A percentile compares a stretch with the other conserved stretches of the same genome.
phyloP scores from a whole-genome alignment of 30 jellyfish, hydroid and myxozoan genomes.

The Catostylus mosaicus region DNA sequence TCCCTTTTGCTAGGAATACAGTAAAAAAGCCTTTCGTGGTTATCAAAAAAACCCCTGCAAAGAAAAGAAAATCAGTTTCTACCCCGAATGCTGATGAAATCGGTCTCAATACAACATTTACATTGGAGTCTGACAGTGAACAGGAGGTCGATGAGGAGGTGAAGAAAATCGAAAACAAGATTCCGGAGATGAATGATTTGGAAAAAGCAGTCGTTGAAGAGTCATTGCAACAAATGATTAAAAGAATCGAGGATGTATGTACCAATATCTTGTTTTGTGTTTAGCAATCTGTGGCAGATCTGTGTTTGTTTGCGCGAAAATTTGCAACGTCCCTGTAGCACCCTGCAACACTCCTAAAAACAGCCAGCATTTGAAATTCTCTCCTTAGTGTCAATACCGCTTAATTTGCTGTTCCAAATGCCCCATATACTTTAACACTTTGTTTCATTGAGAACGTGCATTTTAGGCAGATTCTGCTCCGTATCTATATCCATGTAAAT shows the following conservation, averaged over 20 bases:
- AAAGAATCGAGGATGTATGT: slow-evolving; percentile 35
- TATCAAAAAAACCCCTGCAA: slow-evolving; percentile 44
- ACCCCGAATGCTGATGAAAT: slow-evolving; percentile 12
- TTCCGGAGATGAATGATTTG: slow-evolving; percentile 57
- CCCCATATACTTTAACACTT: too few species aligned
- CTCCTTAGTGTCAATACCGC: too few species aligned
- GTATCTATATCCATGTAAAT: too few species aligned
- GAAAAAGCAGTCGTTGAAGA: slow-evolving; percentile 57
- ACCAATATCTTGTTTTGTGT: too few species aligned
- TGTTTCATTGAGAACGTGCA: too few species aligned
- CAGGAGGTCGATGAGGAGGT: slow-evolving; percentile 25
- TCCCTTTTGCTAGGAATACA: slow-evolving; percentile 55
- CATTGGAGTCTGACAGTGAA: slow-evolving; percentile 40
- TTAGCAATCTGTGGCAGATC: too few species aligned
- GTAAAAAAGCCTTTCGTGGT: slow-evolving; percentile 63
- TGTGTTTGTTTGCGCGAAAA: too few species aligned
- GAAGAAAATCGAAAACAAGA: not conserved
- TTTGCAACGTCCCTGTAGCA: too few species aligned
- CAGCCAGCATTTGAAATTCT: too few species aligned
- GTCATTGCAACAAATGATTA: slow-evolving; percentile 41
- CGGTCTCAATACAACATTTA: slow-evolving; percentile 44
- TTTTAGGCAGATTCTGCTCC: too few species aligned
- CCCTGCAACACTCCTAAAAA: too few species aligned
- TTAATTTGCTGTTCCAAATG: too few species aligned
- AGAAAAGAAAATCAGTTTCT: slow-evolving; percentile 1